Evolutionary conservation across 2,888 invertebrate species (phyloP), one percentile per base, ranked within the genome.

Genomic region (Drosophila acutilabella): DNA sequence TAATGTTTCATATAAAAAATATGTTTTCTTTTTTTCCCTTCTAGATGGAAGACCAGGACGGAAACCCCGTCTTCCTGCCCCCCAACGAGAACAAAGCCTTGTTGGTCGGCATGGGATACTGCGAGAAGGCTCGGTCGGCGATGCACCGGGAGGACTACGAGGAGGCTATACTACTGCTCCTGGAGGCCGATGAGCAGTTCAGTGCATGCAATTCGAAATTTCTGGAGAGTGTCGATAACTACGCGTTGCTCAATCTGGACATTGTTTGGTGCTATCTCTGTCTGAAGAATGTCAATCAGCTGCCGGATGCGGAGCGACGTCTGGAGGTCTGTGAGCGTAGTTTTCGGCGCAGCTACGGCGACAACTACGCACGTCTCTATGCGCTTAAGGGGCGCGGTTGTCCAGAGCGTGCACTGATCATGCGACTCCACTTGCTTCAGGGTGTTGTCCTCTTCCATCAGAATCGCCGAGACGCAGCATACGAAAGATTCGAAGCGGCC

Each of bases 261-360:
- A 95, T 97, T 73, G 95, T 96, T n/a, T 97, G 97, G 97, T 96
- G 97, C 91, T 97, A 97, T 93, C 93, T 97, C 56, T 95, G 95
- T 85, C 93, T 97, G 23, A 92, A 92, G 94, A 95, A 91, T 89
- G 93, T 97, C 40, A 93, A 94, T 0, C 95, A 96, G 78, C 91
- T 96, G 51, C 95, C 95, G 5, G 96, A 97, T 92, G 97, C 96
- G 0, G 95, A 95, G 41, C 92, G 93, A 6, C 93, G 97, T 11
- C 93, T 97, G 45, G 92, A 92, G 13, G 92, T 93, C 16, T 96
- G 97, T 66, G 96, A 97, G 88, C 92, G 93, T 20, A 94, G 94
- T 65, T 95, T 96, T 80, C 93, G 93, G 2, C 93, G 93, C 71
- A 95, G 94, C 74, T 96, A 96, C 87, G 96, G 96, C 0, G 92